Conservation (phyloP, 2,113 vertebrate genomes). For the Chloropsis cyanopogon region DNA sequence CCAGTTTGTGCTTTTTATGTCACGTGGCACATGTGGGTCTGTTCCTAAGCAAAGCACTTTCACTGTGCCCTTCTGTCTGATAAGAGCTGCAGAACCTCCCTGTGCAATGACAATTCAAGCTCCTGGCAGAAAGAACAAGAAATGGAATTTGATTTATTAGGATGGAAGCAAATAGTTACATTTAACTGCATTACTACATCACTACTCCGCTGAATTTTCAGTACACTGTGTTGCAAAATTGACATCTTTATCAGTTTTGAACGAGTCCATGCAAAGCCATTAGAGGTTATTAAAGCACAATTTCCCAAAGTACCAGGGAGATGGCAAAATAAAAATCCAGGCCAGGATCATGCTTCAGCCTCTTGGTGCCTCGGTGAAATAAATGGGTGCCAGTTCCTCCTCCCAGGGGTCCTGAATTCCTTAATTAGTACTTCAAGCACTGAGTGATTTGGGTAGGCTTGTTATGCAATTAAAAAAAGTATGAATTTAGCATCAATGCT, state of each 20-base stretch:
- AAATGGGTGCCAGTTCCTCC: background rate
- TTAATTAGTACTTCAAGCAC: background rate
- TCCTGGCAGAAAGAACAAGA: background rate
- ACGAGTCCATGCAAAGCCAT: background rate
- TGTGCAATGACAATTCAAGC: background rate
- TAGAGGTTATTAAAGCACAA: background rate
- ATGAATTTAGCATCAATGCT: background rate
- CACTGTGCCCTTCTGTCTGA: background rate
- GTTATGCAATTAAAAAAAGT: background rate
- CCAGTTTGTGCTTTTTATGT: background rate
- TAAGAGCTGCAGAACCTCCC: background rate
- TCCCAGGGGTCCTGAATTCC: background rate
- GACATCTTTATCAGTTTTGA: background rate
- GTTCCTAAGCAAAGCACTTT: background rate
- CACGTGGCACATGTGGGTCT: rapidly evolving
- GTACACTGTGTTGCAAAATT: background rate
- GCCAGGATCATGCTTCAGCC: background rate
- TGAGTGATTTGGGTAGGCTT: background rate
- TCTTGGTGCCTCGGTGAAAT: background rate
- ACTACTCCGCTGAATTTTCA: background rate
- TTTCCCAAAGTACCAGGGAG: background rate
- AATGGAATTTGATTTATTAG: background rate
- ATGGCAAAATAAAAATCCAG: background rate
- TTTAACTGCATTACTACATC: background rate
- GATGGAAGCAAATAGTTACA: background rate